Percentiles rank a stretch among this genome's conserved stretches.
Conservation (phyloP, 2,888 invertebrate species). For the Apomyelois bistriatella region DNA sequence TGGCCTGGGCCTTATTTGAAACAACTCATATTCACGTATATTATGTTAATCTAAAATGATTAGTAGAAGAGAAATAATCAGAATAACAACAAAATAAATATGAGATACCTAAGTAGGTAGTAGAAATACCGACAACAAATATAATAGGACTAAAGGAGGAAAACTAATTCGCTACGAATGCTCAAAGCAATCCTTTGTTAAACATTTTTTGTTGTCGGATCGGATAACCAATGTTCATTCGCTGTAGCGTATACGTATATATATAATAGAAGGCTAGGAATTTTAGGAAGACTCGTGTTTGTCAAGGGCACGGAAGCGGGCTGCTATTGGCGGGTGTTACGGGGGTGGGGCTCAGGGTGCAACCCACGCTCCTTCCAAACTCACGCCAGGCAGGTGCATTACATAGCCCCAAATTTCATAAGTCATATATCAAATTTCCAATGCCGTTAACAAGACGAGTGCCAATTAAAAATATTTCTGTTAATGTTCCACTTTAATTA, state of each 20-base stretch:
- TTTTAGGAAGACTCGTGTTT: conserved; percentile 32
- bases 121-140: not conserved
- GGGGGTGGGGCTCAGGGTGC: conserved; percentile 48
- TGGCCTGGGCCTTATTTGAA: too few species aligned
- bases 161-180: not conserved
- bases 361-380: conserved; percentile 22
- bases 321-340: conserved; percentile 41
- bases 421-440: not conserved
- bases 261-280: conserved; percentile 23
- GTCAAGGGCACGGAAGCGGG: conserved; percentile 34
- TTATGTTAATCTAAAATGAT: too few species aligned
- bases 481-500: conserved; percentile 9
- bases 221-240: conserved; percentile 26
- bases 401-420: not conserved
- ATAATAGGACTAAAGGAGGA: not conserved
- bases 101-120: too few species aligned
- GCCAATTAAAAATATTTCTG: not conserved
- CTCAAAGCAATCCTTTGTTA: not conserved
- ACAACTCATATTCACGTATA: too few species aligned
- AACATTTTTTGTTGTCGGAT: conserved; percentile 1
- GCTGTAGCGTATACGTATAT: conserved; percentile 31
- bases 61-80: too few species aligned
- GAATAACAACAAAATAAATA: too few species aligned
- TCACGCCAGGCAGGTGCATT: not conserved
- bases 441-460: not conserved